These are phyloP conservation scores for Chaetodon trifasciatus DNA, from an alignment of 2,797 vertebrate genomes.

Conservation along the genomic window DNA sequence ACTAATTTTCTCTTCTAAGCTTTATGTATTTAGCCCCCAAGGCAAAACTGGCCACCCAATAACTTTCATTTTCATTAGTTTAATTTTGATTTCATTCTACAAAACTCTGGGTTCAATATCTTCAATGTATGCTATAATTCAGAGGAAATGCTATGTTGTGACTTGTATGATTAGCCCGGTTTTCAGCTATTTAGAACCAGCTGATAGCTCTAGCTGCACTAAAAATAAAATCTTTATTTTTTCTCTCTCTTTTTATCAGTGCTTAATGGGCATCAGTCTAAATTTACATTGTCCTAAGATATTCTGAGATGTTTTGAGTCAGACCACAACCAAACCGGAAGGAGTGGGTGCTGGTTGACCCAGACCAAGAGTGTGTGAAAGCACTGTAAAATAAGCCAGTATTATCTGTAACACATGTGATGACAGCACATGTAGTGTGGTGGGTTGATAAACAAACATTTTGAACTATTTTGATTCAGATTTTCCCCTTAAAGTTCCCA, in stretches of 20 bases:
- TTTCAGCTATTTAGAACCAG: neutral
- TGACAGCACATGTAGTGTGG: constrained; percentile 26
- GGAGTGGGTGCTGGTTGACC: constrained; percentile 11
- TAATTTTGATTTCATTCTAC: neutral
- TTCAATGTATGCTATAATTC: neutral
- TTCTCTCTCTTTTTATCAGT: neutral
- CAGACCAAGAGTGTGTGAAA: constrained; percentile 7
- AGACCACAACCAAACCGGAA: constrained; percentile 12
- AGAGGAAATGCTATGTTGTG: neutral
- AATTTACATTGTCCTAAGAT: neutral
- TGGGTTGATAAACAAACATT: constrained; percentile 31
- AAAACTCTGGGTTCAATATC: neutral
- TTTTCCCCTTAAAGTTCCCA: constrained; percentile 5
- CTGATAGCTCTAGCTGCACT: neutral
- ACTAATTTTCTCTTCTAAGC: neutral
- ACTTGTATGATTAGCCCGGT: neutral
- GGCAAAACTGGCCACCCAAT: neutral
- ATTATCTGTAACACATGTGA: constrained; percentile 30
- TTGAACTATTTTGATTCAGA: constrained; percentile 27
- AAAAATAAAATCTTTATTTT: neutral
- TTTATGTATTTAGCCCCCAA: neutral
- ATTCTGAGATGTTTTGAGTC: constrained; percentile 32
- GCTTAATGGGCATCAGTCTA: constrained; percentile 13
- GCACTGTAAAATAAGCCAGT: constrained; percentile 9
- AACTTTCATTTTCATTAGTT: neutral